Evolutionary conservation across 2,797 vertebrate species (phyloP).

Genomic region (Euthynnus affinis): DNA sequence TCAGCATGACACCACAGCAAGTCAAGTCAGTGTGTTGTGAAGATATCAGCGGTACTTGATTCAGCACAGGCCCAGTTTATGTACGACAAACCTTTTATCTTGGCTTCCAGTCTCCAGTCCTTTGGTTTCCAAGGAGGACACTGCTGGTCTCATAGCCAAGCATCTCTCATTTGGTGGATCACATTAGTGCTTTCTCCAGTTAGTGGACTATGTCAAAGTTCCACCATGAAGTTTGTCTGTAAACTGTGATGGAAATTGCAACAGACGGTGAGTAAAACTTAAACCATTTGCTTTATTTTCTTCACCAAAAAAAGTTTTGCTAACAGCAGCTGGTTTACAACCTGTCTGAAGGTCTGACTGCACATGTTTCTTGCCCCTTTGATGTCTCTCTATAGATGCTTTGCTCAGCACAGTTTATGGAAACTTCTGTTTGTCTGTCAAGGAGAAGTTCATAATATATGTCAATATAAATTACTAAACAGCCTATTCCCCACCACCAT

Average conservation of each 20-base stretch:
- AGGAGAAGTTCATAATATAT: not conserved
- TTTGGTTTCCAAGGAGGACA: not conserved
- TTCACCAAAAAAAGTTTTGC: no score
- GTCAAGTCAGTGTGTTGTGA: slow-evolving; percentile 16
- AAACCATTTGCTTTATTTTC: not conserved
- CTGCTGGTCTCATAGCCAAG: slow-evolving; percentile 6
- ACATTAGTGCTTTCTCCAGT: not conserved
- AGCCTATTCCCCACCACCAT: not conserved
- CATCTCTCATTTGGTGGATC: slow-evolving; percentile 25
- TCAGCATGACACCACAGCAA: slow-evolving; percentile 8
- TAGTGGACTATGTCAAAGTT: not conserved
- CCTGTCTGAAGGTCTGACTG: not conserved
- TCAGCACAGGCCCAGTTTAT: slow-evolving; percentile 7
- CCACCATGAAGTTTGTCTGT: no score
- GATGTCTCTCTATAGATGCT: no score
- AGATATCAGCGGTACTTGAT: slow-evolving; percentile 3
- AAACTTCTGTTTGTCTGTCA: not conserved
- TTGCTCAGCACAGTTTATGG: not conserved
- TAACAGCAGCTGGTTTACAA: not conserved
- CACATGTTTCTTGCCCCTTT: no score
- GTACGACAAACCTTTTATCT: slow-evolving; percentile 19
- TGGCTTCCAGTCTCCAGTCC: slow-evolving; percentile 12
- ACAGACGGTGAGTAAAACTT: not conserved
- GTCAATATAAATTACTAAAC: slow-evolving; percentile 2
- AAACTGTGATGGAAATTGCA: no score